Conservation (phyloP, 1,140 invertebrate species). For the Eumaeus atala region DNA sequence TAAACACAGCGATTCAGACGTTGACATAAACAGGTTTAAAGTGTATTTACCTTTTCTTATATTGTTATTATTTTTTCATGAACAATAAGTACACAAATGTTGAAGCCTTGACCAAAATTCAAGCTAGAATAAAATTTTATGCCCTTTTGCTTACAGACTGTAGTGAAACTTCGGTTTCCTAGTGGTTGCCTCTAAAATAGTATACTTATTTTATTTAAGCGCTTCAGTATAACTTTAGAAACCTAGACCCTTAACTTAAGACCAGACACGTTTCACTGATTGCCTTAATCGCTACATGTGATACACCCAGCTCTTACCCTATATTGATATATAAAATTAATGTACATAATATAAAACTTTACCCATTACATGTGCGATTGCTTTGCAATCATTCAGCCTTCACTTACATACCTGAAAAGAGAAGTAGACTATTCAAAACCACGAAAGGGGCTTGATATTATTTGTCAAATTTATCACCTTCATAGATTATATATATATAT, state of each 20-base stretch:
- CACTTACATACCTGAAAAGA: conserved; percentile 20
- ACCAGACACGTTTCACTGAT: conserved; percentile 8
- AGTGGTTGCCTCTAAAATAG: not conserved
- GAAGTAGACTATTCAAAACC: not conserved
- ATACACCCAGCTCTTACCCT: not conserved
- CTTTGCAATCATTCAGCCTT: conserved; percentile 35
- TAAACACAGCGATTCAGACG: too few species aligned
- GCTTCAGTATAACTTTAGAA: not conserved
- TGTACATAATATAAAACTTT: not conserved
- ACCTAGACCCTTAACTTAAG: conserved; percentile 3
- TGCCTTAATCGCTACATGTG: not conserved
- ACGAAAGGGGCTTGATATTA: too few species aligned
- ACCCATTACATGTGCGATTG: conserved; percentile 16
- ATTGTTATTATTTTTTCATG: too few species aligned
- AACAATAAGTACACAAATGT: too few species aligned
- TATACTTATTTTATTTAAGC: conserved; percentile 4
- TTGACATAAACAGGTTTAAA: too few species aligned
- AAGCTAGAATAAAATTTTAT: conserved; percentile 1
- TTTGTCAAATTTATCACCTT: too few species aligned
- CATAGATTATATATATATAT: too few species aligned
- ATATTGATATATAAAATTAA: conserved; percentile 6
- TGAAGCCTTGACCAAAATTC: not conserved
- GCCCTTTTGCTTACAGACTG: not conserved
- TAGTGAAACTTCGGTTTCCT: not conserved
- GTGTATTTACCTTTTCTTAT: too few species aligned